Evolutionary conservation across 1,140 invertebrate species (phyloP).

Genomic region (Aricia agestis): DNA sequence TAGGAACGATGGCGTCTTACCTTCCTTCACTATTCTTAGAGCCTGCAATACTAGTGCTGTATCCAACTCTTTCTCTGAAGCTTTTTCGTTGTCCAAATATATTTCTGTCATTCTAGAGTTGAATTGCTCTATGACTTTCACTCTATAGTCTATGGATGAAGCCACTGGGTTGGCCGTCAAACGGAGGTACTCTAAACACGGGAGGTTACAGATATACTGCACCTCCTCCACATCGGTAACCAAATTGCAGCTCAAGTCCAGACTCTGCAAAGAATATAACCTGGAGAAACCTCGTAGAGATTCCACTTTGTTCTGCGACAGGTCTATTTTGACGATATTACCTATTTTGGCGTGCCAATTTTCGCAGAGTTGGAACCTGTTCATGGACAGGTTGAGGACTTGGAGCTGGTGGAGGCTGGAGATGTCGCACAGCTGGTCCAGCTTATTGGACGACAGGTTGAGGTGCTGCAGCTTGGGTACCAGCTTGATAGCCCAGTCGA

Average conservation of each 20-base stretch:
- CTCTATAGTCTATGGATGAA: constrained; percentile 90
- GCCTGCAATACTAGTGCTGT: constrained; percentile 93
- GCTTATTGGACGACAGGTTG: constrained; percentile 85
- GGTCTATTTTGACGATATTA: constrained; percentile 90
- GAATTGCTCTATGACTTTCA: constrained; percentile 91
- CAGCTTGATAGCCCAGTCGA: constrained; percentile 88
- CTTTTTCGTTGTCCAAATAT: constrained; percentile 90
- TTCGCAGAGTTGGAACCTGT: constrained; percentile 82
- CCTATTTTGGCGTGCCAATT: constrained; percentile 91
- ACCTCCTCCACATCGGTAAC: constrained; percentile 90
- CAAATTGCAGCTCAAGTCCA: constrained; percentile 92
- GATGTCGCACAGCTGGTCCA: constrained; percentile 86
- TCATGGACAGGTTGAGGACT: constrained; percentile 86
- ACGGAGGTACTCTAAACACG: constrained; percentile 90
- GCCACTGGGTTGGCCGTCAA: constrained; percentile 94
- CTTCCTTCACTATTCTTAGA: constrained; percentile 79
- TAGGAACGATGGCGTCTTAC: constrained; percentile 67
- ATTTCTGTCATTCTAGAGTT: constrained; percentile 85
- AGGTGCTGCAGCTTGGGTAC: constrained; percentile 85
- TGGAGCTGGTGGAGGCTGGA: constrained; percentile 86
- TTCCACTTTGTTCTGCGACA: constrained; percentile 90
- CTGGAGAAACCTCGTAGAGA: constrained; percentile 87
- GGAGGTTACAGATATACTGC: constrained; percentile 85
- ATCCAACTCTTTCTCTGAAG: constrained; percentile 92
- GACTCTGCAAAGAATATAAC: constrained; percentile 87